Evolutionary conservation across 2,797 vertebrate species (phyloP).

Genomic region (Gorsachius magnificus): DNA sequence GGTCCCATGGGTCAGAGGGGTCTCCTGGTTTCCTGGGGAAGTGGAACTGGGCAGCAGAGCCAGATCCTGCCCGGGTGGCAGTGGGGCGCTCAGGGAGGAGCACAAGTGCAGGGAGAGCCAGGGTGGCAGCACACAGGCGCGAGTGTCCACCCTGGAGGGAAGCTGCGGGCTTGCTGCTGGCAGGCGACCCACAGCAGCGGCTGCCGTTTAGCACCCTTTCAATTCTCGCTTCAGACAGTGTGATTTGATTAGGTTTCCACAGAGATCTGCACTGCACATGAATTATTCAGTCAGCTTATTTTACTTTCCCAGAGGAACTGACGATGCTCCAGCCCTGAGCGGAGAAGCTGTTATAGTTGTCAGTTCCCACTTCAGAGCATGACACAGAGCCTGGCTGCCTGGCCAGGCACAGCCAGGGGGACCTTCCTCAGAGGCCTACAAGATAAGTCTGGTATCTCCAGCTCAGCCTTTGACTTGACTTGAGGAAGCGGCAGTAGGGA

Average conservation of each 20-base stretch:
- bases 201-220: not conserved
- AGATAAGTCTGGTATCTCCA: not conserved
- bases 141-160: not conserved
- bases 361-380: not conserved
- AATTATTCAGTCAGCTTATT: slow-evolving; percentile 54
- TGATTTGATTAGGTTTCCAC: slow-evolving; percentile 11
- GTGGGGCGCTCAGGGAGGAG: not conserved
- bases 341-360: not conserved
- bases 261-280: not conserved
- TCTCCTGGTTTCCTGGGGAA: not conserved
- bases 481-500: not conserved
- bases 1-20: not conserved
- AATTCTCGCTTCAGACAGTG: not conserved
- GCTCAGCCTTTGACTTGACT: not conserved
- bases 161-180: not conserved
- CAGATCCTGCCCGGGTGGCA: accelerated
- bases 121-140: accelerated
- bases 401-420: not conserved
- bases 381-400: not conserved
- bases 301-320: not conserved
- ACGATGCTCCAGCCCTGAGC: not conserved
- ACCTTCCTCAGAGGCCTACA: not conserved
- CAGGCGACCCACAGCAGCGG: not conserved
- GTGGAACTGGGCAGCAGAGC: not conserved
- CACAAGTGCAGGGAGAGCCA: not conserved